phyloP scores from a whole-genome alignment of 1,140 invertebrate species.

The Heliconius melpomene region DNA sequence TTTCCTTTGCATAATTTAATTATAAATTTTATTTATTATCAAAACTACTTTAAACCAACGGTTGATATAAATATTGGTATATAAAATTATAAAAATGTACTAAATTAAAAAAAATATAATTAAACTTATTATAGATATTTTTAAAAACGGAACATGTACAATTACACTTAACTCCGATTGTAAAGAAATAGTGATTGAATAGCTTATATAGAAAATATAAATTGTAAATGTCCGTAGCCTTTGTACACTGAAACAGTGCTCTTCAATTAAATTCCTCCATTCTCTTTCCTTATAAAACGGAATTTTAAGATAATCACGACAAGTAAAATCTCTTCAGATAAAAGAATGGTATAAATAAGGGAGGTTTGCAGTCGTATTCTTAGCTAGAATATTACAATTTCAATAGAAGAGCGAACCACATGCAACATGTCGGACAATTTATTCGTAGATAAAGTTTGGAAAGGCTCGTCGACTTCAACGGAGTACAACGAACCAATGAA shows the following conservation, averaged over 20 bases:
- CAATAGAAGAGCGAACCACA: slow-evolving; percentile 16
- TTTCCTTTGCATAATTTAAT: neutral
- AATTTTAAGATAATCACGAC: slow-evolving; percentile 30
- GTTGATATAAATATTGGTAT: too few relatives aligned
- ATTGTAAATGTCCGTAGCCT: slow-evolving; percentile 16
- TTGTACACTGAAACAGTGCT: slow-evolving; percentile 25
- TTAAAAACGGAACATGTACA: neutral
- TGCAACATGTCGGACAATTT: slow-evolving; percentile 24
- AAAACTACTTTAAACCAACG: too few relatives aligned
- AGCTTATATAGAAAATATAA: too few relatives aligned
- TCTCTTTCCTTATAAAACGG: slow-evolving; percentile 28
- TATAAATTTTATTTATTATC: too few relatives aligned
- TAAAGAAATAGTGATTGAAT: neutral
- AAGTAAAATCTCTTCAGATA: slow-evolving; percentile 16
- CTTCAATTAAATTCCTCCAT: slow-evolving; percentile 30
- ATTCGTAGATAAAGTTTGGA: slow-evolving; percentile 27
- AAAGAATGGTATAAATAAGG: slow-evolving; percentile 26
- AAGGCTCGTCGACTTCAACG: slow-evolving; percentile 21
- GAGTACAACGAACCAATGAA: slow-evolving; percentile 20
- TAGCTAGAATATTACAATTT: slow-evolving; percentile 6
- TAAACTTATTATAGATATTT: too few relatives aligned
- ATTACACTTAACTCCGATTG: neutral
- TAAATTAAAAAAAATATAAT: too few relatives aligned
- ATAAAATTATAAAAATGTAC: too few relatives aligned
- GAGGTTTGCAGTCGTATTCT: slow-evolving; percentile 9